Evolutionary conservation across 1,140 invertebrate genomes (phyloP), one percentile per base, ranked within the genome.

Genomic region (Heterodera schachtii): DNA sequence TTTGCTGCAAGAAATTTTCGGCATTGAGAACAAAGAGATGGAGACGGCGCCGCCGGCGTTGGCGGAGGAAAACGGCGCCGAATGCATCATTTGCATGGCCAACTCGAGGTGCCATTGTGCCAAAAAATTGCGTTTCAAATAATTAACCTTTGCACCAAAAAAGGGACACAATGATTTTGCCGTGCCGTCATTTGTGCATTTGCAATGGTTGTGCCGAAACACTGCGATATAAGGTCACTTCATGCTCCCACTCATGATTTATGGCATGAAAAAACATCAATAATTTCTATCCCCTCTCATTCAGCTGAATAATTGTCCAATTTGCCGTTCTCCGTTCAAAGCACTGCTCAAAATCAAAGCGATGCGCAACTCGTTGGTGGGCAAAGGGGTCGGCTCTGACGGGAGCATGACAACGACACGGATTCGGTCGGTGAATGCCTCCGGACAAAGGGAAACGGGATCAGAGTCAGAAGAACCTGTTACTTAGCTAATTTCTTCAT

Each of bases 71-170:
- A 96, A 95, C 90, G 95, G 96, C 19, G 95, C 95, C 11, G 98
- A 99, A 91, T 99, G 98, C 92, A 97, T 99, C 13, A 98, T 99
- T 88, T 99, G 97, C 90, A 98, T 98, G 96, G 96, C 94, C 88
- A 96, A 98, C 90, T 94, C 95, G 16, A 92, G 57, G 57, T 6
- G 19, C n/a, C 31, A 31, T 0, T 31, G 1, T 31, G 31, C 31
- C 31, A 31, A 0, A 31, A 31, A 31, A 52, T 52, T 52, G 49
- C 49, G 11, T 52, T 52, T 52, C 6, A 64, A 64, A 19, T 57
- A 76, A 76, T 57, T 57, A 9, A 75, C 6, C 46, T 64, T 57
- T 41, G 19, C 57, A 52, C 41, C n/a, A n/a, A 16, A 31, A 41
- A n/a, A 57, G 97, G 0, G 97, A 99, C 90, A 99, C 98, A 0